phyloP scores from a whole-genome alignment of 2,113 vertebrate genomes.

The Empidonax traillii region DNA sequence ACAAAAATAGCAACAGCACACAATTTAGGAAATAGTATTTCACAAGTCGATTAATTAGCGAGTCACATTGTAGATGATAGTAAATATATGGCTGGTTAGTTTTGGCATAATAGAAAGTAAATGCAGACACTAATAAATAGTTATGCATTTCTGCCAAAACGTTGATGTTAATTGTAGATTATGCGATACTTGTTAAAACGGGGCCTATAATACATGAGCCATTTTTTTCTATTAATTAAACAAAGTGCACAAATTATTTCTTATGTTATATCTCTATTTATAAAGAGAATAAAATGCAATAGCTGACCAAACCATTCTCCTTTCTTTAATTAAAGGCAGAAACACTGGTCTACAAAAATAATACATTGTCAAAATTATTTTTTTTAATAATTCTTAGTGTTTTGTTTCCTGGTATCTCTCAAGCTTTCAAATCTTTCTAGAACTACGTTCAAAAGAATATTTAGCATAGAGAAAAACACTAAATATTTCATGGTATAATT shows the following conservation, averaged over 20 bases:
- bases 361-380: neutral
- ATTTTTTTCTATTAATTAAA: neutral
- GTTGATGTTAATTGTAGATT: neutral
- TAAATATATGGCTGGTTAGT: neutral
- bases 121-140: neutral
- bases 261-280: neutral
- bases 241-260: neutral
- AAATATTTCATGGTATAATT: conserved; percentile 55
- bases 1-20: neutral
- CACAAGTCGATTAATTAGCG: neutral
- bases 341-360: neutral
- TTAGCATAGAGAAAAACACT: conserved; percentile 16
- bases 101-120: neutral
- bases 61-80: neutral
- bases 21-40: neutral
- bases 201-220: neutral
- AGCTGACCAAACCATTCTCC: neutral
- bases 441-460: neutral
- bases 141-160: neutral
- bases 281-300: neutral
- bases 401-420: neutral
- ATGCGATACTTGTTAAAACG: neutral
- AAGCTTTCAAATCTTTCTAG: neutral
- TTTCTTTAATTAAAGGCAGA: neutral
- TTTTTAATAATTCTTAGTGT: neutral